Conservation (phyloP, 2,888 invertebrate species). For the Crioceris asparagi region DNA sequence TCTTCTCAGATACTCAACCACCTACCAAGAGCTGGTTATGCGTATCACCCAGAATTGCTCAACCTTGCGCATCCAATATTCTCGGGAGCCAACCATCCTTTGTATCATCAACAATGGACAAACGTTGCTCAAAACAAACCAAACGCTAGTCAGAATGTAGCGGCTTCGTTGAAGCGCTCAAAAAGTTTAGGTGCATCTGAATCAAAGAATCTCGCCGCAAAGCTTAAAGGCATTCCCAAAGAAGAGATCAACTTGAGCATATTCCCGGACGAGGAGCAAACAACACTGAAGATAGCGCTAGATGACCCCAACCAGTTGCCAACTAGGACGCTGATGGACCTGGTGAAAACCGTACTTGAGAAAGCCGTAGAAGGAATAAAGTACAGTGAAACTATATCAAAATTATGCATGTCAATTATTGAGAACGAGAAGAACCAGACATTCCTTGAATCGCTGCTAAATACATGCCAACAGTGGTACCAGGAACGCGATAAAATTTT, state of each 20-base stretch:
- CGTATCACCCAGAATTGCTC: conserved; percentile 25
- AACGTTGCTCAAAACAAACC: conserved; percentile 27
- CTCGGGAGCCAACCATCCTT: conserved; percentile 34
- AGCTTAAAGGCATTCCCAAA: conserved; percentile 52
- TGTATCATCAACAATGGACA: conserved; percentile 21
- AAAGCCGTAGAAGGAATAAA: conserved; percentile 67
- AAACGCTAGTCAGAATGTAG: conserved; percentile 26
- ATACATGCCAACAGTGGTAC: conserved; percentile 77
- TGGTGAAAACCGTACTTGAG: conserved; percentile 70
- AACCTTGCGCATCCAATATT: conserved; percentile 35
- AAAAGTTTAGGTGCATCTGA: conserved; percentile 74
- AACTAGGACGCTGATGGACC: conserved; percentile 69
- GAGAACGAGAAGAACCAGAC: conserved; percentile 82
- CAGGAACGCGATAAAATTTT: conserved; percentile 66
- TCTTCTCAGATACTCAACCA: conserved; percentile 52
- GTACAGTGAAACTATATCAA: conserved; percentile 73
- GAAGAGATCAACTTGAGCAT: conserved; percentile 67
- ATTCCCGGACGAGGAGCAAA: conserved; percentile 63
- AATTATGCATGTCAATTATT: conserved; percentile 76
- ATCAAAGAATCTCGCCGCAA: conserved; percentile 54
- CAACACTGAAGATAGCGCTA: conserved; percentile 61
- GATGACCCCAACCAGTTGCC: conserved; percentile 73
- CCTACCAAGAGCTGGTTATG: conserved; percentile 50
- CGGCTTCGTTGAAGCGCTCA: conserved; percentile 55
- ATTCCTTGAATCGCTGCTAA: conserved; percentile 78